Base-by-base conservation (phyloP, 2,797 vertebrate genomes). In the Tachyglossus aculeatus region DNA sequence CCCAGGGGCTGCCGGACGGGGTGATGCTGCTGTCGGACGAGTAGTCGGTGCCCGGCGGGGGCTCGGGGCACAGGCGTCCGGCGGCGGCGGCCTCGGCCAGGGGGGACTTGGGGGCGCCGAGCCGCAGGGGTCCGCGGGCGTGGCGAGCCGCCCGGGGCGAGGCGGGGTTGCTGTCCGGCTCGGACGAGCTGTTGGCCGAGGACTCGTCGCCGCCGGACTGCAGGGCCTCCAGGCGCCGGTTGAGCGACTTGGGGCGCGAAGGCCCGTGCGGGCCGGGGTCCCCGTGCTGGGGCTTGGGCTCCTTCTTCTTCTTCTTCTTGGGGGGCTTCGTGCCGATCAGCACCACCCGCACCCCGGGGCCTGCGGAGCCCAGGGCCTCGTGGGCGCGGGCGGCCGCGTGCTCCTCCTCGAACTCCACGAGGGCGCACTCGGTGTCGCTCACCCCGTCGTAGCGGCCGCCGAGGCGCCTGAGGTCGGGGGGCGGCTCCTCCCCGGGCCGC, bases 271-370 rank as follows among this genome's bases (percentile, higher is more conserved):
- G 84, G 2, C 93, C 95, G 15, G 94, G 94, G 0, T 95, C 95
- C 0, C 81, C 89, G 19, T 83, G 93, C 37, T 94, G 92, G 3
- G 97, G 97, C 87, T 96, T 98, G 16, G 86, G 80, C 0, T 95
- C 93, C n/a, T n/a, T n/a, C n/a, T n/a, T n/a, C n/a, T n/a, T n/a
- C 59, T 98, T 99, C 92, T 99, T 99, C 88, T 98, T 99, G 3
- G 97, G 96, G 0, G 96, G 97, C 80, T 98, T 99, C 81, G 91
- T 95, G 8, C 96, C 97, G 21, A 99, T 98, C 66, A 98, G 91
- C 43, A 97, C 88, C 37, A 98, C 96, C 71, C 95, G 98, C 85
- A 98, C 90, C 44, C 91, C 88, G 0, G 80, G 86, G 1, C 93
- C 92, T 65, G 93, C 92, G 0, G 83, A 39, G 19, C 90, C 85